Conservation (phyloP, 1,140 invertebrate genomes). For the Plectus sambesii region DNA sequence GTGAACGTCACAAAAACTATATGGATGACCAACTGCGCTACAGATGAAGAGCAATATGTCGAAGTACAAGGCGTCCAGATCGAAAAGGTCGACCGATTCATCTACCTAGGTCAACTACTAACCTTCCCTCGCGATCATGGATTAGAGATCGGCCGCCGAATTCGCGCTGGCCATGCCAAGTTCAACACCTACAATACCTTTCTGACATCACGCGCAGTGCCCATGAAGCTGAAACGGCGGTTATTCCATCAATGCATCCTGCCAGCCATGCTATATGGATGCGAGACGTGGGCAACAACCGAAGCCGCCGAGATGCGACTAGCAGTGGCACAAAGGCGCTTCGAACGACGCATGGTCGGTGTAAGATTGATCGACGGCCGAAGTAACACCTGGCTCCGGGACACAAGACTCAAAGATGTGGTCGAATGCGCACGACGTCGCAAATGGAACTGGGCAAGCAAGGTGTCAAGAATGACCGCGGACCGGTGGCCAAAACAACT, state of each 20-base stretch:
- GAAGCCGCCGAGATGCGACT: constrained; percentile 1
- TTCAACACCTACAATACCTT: constrained; percentile 1
- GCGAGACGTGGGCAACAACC: constrained; percentile 13
- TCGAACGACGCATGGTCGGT: constrained; percentile 12
- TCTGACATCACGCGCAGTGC: not conserved
- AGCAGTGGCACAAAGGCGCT: not conserved
- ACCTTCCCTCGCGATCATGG: constrained; percentile 8
- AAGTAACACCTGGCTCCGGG: constrained; percentile 4
- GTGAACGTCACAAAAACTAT: constrained; percentile 14
- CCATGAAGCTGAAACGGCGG: constrained; percentile 12
- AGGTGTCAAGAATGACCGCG: no score
- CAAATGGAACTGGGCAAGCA: no score
- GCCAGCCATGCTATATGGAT: constrained; percentile 12
- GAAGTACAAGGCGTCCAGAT: constrained; percentile 3
- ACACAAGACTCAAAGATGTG: constrained; percentile 11
- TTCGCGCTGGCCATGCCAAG: constrained; percentile 5
- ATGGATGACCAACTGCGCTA: constrained; percentile 7
- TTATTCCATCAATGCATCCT: constrained; percentile 16
- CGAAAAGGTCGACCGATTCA: constrained; percentile 2
- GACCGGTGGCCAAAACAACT: no score
- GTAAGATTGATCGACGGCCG: not conserved
- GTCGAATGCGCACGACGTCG: not conserved
- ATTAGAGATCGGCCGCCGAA: constrained; percentile 5
- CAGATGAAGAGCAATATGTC: no score
- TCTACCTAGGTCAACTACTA: constrained; percentile 14